Percentiles rank a stretch among this genome's conserved stretches.
Conservation (phyloP, 2,888 invertebrate species). For the Monoplex corrugatus region DNA sequence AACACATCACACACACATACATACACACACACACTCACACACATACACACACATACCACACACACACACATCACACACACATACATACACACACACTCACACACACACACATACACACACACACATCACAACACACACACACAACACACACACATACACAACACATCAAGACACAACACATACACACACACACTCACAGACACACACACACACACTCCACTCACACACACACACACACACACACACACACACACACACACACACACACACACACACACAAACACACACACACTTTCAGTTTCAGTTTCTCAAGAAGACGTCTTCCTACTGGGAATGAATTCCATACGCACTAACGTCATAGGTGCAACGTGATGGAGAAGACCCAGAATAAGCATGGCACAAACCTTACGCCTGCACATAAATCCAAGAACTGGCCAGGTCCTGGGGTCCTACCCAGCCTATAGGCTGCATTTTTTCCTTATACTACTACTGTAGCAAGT, state of each 20-base stretch:
- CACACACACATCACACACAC: background rate
- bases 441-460: too few relatives aligned
- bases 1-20: background rate
- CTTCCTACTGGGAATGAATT: too few relatives aligned
- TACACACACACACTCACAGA: background rate
- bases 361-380: too few relatives aligned
- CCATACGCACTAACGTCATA: too few relatives aligned
- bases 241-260: background rate
- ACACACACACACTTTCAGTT: background rate
- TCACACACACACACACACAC: background rate
- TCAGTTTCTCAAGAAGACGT: too few relatives aligned
- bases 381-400: too few relatives aligned
- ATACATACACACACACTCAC: background rate
- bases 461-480: too few relatives aligned
- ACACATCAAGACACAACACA: background rate
- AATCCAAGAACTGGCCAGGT: too few relatives aligned
- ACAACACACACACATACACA: background rate
- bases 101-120: background rate
- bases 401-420: too few relatives aligned
- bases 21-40: background rate
- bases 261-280: background rate
- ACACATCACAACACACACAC: background rate
- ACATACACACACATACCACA: background rate
- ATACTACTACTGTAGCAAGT: too few relatives aligned
- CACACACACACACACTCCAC: background rate